Percentiles rank a stretch among this genome's conserved stretches.
Conservation (phyloP, 2,113 vertebrate species). For the Axis porcinus region DNA sequence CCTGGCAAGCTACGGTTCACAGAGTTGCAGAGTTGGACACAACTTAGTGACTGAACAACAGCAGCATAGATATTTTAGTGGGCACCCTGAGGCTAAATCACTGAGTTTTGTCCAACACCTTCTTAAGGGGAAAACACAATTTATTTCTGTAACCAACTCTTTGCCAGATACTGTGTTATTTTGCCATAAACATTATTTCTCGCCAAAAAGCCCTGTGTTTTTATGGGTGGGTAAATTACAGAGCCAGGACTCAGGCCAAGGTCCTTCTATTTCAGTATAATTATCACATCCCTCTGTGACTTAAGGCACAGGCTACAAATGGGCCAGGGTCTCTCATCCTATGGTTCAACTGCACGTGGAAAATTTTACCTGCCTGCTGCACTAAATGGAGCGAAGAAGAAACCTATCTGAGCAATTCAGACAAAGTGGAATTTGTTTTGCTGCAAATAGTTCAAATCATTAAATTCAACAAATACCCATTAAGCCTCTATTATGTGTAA, state of each 20-base stretch:
- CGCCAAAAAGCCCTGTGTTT: not conserved
- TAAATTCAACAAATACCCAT: slow-evolving; percentile 75
- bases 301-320: not conserved
- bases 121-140: not conserved
- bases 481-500: slow-evolving; percentile 67
- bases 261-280: not conserved
- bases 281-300: not conserved
- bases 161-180: not conserved
- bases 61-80: not conserved
- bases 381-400: slow-evolving; percentile 45
- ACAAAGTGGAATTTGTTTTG: slow-evolving; percentile 71
- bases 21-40: not conserved
- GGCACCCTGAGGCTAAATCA: not conserved
- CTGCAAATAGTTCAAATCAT: slow-evolving; percentile 73
- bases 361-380: slow-evolving; percentile 56
- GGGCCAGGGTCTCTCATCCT: not conserved
- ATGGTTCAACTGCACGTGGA: not conserved
- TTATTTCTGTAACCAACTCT: not conserved
- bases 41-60: not conserved
- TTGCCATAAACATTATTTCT: not conserved
- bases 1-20: not conserved
- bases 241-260: not conserved
- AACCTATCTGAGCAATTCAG: slow-evolving; percentile 65
- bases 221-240: not conserved
- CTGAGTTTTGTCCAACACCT: not conserved